A percentile compares a stretch with the other conserved stretches of the same genome.
These are phyloP conservation scores for Trachelus tabidus DNA, from an alignment of 2,888 invertebrate genomes.

Conservation along the genomic window DNA sequence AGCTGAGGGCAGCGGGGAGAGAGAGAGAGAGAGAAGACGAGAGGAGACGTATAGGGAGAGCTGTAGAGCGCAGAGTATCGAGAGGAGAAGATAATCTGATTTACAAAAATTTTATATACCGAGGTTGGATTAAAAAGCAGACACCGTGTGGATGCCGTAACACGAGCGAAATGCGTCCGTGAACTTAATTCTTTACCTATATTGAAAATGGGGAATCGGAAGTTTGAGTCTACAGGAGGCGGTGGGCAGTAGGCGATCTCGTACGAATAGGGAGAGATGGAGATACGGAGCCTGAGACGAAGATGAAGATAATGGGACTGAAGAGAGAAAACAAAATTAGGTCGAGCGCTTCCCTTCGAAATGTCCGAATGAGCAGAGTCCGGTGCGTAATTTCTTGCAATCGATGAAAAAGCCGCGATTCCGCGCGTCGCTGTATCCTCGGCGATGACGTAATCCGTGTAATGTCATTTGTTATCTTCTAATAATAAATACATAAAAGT, in stretches of 20 bases:
- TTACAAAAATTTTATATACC: constrained; percentile 63
- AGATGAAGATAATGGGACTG: too few species aligned
- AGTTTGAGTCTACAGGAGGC: too few species aligned
- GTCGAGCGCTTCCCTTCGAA: too few species aligned
- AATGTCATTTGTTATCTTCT: constrained; percentile 56
- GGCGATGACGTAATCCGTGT: constrained; percentile 37
- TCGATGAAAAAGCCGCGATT: constrained; percentile 15
- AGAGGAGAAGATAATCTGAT: constrained; percentile 57
- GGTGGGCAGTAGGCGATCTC: too few species aligned
- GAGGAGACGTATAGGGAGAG: constrained; percentile 18
- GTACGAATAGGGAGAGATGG: too few species aligned
- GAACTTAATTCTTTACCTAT: too few species aligned
- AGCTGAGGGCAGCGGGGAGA: constrained; percentile 2
- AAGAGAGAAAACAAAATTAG: too few species aligned
- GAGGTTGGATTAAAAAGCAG: constrained; percentile 62
- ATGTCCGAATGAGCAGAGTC: too few species aligned
- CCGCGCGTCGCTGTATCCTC: constrained; percentile 15
- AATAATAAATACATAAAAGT: constrained; percentile 58
- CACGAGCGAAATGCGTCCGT: too few species aligned
- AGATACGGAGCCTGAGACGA: too few species aligned
- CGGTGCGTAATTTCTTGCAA: too few species aligned
- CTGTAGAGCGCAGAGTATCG: constrained; percentile 28
- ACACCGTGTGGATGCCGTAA: constrained; percentile 37
- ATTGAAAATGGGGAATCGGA: too few species aligned
- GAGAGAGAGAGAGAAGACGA: constrained; percentile 8